Evolutionary conservation across 2,888 invertebrate genomes (phyloP).

Genomic region (Anthrax anthrax): DNA sequence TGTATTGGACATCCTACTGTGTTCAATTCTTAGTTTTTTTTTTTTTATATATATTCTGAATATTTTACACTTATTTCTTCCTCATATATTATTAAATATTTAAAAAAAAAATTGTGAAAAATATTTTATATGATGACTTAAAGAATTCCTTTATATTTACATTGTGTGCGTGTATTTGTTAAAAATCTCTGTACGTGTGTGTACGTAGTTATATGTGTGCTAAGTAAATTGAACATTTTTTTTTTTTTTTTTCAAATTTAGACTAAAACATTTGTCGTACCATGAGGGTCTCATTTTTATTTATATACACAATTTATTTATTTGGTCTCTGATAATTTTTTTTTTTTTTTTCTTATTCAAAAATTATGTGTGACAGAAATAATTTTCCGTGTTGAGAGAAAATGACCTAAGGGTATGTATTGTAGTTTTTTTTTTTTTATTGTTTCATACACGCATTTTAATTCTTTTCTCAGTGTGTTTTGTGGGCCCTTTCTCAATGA

Average conservation of each 20-base stretch:
- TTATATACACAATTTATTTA: no score
- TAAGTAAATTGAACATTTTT: neutral
- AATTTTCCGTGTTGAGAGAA: neutral
- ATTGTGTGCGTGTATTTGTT: no score
- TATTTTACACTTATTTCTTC: neutral
- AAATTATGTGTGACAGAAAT: neutral
- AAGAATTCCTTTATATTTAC: neutral
- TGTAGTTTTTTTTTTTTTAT: no score
- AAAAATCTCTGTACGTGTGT: no score
- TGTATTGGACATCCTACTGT: neutral
- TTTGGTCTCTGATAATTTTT: no score
- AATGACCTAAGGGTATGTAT: neutral
- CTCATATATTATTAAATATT: neutral
- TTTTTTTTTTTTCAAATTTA: neutral
- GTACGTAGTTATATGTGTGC: no score
- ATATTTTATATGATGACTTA: no score
- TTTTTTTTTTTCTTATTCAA: no score
- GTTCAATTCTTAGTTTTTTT: no score
- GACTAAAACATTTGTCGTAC: neutral
- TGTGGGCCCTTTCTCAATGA: constrained; percentile 4
- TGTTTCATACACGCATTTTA: neutral
- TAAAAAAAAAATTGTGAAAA: neutral
- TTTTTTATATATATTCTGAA: neutral
- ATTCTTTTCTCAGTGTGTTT: neutral
- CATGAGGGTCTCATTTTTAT: neutral